Percentiles rank a stretch among this genome's conserved stretches.
Evolutionary conservation across 2,888 invertebrate species (phyloP).

Genomic region (Agrochola lota): DNA sequence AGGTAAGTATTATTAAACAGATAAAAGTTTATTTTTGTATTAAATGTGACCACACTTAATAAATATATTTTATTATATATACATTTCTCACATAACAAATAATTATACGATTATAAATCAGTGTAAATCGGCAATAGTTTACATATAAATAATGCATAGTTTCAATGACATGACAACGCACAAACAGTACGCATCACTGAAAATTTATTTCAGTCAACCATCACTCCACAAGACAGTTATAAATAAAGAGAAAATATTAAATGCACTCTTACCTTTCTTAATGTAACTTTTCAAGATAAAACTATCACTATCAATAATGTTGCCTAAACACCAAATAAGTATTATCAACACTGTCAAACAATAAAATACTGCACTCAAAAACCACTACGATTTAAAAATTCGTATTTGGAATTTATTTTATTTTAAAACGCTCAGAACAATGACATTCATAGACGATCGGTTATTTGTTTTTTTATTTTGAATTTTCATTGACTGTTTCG

Average conservation of each 20-base stretch:
- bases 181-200: slow-evolving; percentile 6
- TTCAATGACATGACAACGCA: slow-evolving; percentile 55
- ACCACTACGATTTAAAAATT: slow-evolving; percentile 70
- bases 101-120: not conserved
- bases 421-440: slow-evolving; percentile 71
- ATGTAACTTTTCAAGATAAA: slow-evolving; percentile 55
- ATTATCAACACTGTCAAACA: slow-evolving; percentile 59
- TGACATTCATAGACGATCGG: slow-evolving; percentile 73
- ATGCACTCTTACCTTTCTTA: slow-evolving; percentile 71
- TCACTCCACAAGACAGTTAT: not conserved
- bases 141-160: slow-evolving; percentile 19
- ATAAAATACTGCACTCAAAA: slow-evolving; percentile 70
- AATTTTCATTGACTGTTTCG: slow-evolving; percentile 76
- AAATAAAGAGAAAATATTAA: slow-evolving; percentile 20
- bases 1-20: not conserved
- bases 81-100: slow-evolving; percentile 3
- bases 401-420: slow-evolving; percentile 64
- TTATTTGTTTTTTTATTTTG: slow-evolving; percentile 58
- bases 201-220: slow-evolving; percentile 4
- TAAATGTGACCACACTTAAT: not conserved
- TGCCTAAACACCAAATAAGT: slow-evolving; percentile 54
- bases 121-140: slow-evolving; percentile 21
- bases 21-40: not conserved
- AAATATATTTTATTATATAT: not conserved
- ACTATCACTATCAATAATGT: slow-evolving; percentile 63